phyloP scores from a whole-genome alignment of 2,888 invertebrate genomes.

The Yponomeuta malinellus region DNA sequence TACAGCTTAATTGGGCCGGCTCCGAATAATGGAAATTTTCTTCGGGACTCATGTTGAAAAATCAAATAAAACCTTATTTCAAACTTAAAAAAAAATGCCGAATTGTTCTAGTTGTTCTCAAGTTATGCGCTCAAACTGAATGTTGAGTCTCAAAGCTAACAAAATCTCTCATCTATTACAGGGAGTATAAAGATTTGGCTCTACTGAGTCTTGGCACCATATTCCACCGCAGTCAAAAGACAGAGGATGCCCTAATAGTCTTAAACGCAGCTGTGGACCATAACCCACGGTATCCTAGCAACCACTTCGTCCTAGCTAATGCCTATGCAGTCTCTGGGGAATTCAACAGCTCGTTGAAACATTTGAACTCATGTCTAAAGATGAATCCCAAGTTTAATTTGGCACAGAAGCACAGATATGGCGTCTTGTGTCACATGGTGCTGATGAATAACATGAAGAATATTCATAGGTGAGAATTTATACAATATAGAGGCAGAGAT shows the following conservation, averaged over 20 bases:
- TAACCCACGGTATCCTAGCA: slow-evolving; percentile 75
- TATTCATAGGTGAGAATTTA: slow-evolving; percentile 72
- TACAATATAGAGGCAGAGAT: neutral
- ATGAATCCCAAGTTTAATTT: slow-evolving; percentile 78
- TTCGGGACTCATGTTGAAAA: too few species aligned
- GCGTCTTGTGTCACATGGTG: slow-evolving; percentile 80
- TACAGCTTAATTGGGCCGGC: too few species aligned
- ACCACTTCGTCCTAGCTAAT: slow-evolving; percentile 83
- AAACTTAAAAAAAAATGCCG: too few species aligned
- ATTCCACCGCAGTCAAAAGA: slow-evolving; percentile 79
- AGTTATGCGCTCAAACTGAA: too few species aligned
- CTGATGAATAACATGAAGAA: slow-evolving; percentile 77
- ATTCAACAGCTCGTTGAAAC: slow-evolving; percentile 80
- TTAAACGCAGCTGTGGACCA: slow-evolving; percentile 84
- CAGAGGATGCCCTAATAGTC: slow-evolving; percentile 83
- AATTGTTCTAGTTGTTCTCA: too few species aligned
- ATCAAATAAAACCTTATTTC: too few species aligned
- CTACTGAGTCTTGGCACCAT: slow-evolving; percentile 84
- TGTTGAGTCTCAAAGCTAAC: neutral
- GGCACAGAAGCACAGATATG: slow-evolving; percentile 77
- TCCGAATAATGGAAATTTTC: too few species aligned
- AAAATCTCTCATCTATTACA: slow-evolving; percentile 44
- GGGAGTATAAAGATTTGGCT: slow-evolving; percentile 82
- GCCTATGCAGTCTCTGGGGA: slow-evolving; percentile 82
- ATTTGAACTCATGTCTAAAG: slow-evolving; percentile 78